Base-by-base conservation (phyloP, 2,888 invertebrate genomes). In the Flabesymbios commensalis region DNA sequence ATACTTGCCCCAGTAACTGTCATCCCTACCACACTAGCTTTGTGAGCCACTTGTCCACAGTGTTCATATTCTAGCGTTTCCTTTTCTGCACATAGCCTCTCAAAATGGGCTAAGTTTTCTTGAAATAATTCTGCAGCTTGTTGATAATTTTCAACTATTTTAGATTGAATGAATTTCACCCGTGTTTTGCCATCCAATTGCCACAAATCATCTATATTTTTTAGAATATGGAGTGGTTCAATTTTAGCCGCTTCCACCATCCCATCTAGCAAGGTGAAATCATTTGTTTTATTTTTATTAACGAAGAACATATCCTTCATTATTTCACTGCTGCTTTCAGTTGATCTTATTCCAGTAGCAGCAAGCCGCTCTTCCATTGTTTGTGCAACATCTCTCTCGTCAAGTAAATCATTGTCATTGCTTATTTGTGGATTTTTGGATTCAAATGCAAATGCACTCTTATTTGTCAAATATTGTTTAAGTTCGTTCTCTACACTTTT, bases 1-100 rank as follows among this genome's bases (percentile, higher is more conserved):
- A 67, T 58, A 45, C 59, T 65, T 2, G 67, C 67, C 24, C 67
- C 67, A 47, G 67, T 65, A 1, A 66, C 56, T 3, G 66, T 66
- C 66, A 66, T 64, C 22, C 61, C 66, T 24, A 66, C 28, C 4
- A 66, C n/a, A n/a, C n/a, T n/a, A 36, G 7, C 48, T 7, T 31
- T 2, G 19, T 36, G 19, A 0, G 61, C 42, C 4, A 64, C 48
- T 17, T 19, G 10, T 22, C 52, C 26, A 10, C 53, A 53, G n/a
- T 57, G 53, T 10, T 48, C 22, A 41, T 57, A 41, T 28, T 61
- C 61, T 2, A 64, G 39, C 28, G 61, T 58, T 26, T 56, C 31
- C 19, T 42, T 60, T 4, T 19, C 49, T 33, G 28, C 26, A 17
- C n/a, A 26, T 0, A 57, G 24, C 17, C 24, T 14, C 24, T 61